Conservation (phyloP, 2,888 invertebrate genomes). For the Psylliodes chrysocephalus region DNA sequence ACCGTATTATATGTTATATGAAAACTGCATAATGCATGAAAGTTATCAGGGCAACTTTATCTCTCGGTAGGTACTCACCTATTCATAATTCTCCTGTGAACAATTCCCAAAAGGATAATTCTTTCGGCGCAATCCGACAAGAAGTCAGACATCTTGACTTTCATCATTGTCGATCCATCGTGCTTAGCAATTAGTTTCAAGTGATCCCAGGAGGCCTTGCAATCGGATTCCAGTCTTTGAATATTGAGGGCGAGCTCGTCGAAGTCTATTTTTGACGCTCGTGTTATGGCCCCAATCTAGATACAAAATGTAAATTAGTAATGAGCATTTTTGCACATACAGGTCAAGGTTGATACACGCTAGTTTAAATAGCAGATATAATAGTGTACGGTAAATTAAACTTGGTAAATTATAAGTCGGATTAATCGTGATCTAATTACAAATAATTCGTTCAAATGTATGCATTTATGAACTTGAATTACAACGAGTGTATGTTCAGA, state of each 20-base stretch:
- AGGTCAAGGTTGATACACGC: neutral
- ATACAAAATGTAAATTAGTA: conserved; percentile 42
- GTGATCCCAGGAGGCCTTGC: conserved; percentile 97
- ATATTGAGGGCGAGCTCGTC: conserved; percentile 89
- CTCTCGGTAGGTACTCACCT: too few species aligned
- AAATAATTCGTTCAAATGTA: too few species aligned
- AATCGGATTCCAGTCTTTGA: conserved; percentile 90
- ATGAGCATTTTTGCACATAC: neutral
- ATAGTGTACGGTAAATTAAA: too few species aligned
- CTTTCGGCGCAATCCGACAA: conserved; percentile 96
- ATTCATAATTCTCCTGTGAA: conserved; percentile 91
- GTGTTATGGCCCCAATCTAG: conserved; percentile 87
- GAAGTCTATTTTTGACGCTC: conserved; percentile 95
- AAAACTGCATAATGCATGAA: too few species aligned
- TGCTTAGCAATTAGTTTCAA: conserved; percentile 95
- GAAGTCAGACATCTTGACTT: conserved; percentile 95
- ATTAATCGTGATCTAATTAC: too few species aligned
- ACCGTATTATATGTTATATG: too few species aligned
- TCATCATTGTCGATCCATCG: conserved; percentile 88
- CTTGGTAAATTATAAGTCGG: too few species aligned
- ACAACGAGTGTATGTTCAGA: too few species aligned
- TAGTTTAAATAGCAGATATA: too few species aligned
- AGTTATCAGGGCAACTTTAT: too few species aligned
- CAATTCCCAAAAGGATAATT: conserved; percentile 91
- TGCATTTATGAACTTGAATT: too few species aligned